These are phyloP conservation scores for Apomyelois bistriatella DNA, from an alignment of 2,888 invertebrate genomes.

Conservation along the genomic window DNA sequence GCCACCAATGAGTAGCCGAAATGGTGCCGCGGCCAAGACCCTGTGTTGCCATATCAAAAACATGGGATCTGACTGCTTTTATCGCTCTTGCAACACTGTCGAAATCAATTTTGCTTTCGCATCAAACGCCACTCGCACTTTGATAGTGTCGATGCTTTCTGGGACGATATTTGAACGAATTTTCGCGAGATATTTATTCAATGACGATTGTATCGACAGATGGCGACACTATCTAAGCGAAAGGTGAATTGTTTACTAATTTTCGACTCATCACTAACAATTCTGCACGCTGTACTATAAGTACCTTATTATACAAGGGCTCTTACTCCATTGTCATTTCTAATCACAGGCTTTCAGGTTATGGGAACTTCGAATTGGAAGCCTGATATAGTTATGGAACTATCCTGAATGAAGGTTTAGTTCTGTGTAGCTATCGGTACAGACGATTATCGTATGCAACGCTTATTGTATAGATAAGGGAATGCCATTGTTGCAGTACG, in stretches of 20 bases:
- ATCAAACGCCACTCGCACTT: not conserved
- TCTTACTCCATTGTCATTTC: slow-evolving; percentile 55
- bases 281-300: slow-evolving; percentile 44
- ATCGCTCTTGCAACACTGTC: slow-evolving; percentile 64
- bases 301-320: slow-evolving; percentile 57
- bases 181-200: too few species aligned
- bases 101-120: slow-evolving; percentile 33
- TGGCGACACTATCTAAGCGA: not conserved
- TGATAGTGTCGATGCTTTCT: not conserved
- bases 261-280: slow-evolving; percentile 78
- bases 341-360: slow-evolving; percentile 45
- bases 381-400: slow-evolving; percentile 46
- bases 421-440: slow-evolving; percentile 48
- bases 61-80: slow-evolving; percentile 15
- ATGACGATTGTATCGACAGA: not conserved
- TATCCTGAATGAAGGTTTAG: slow-evolving; percentile 39
- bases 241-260: slow-evolving; percentile 49
- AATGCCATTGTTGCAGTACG: slow-evolving; percentile 77
- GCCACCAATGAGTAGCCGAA: slow-evolving; percentile 50
- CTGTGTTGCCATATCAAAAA: slow-evolving; percentile 29
- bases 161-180: too few species aligned
- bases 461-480: slow-evolving; percentile 79
- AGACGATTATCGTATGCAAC: slow-evolving; percentile 76
- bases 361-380: slow-evolving; percentile 37
- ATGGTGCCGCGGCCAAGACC: slow-evolving; percentile 38